Evolutionary conservation across 2,797 vertebrate genomes (phyloP), one percentile per base, ranked within the genome.

Genomic region (Phyllotis vaccarum): DNA sequence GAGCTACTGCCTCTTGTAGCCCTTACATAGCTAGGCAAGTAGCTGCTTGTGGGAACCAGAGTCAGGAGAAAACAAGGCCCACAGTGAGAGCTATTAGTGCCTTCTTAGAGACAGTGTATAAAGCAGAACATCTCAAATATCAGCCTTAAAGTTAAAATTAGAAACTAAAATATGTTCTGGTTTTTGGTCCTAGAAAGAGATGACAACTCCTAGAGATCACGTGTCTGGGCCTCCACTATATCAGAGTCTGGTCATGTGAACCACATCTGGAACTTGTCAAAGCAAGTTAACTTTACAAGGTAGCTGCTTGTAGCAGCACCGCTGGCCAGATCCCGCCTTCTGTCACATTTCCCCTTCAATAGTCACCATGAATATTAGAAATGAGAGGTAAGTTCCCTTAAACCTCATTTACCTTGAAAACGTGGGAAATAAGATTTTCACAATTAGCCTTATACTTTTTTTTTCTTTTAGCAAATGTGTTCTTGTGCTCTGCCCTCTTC

Each of bases 231-330:
- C 49, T 27, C 76, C 22, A 8, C 1, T 64, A 1, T 24, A 58
- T 54, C 95, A 81, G 2, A 60, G n/a, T 85, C 96, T 97, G 17
- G 94, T 49, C 87, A 60, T 3, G 37, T 21, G 89, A 87, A 64
- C 8, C 81, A 46, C 95, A 43, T 52, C 93, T 83, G 91, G 75
- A 90, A 91, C 94, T 89, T 97, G 87, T 40, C 97, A 92, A 90
- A 96, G 87, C 94, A 54, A 93, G 92, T 81, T 11, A 97, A 82
- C 97, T 95, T 81, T 13, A 89, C 90, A 95, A 86, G 91, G 64
- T 89, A 94, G 90, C 80, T 97, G 97, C 97, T 97, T 83, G 68
- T 92, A 97, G 97, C 97, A 91, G 96, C 95, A 95, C 95, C 95
- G 19, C 96, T 96, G 97, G 97, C 95, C 97, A 95, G 89, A 62